These are phyloP conservation scores for Danio choprae DNA, from an alignment of 2,797 vertebrate genomes.

Conservation along the genomic window DNA sequence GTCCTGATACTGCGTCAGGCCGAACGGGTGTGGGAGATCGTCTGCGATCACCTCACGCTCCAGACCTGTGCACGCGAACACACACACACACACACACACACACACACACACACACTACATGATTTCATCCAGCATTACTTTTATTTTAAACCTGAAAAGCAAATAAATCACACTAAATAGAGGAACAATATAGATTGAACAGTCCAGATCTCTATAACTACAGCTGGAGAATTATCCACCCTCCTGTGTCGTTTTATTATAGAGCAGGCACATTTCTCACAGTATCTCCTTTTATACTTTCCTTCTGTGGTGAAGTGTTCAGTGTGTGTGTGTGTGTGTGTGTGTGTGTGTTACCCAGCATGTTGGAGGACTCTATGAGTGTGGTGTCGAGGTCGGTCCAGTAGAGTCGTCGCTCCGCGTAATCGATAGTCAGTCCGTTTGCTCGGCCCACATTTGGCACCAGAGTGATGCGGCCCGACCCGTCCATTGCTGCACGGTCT, in stretches of 20 bases:
- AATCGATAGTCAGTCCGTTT: slow-evolving; percentile 97
- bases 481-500: slow-evolving; percentile 96
- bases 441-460: slow-evolving; percentile 94
- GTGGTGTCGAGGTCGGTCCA: slow-evolving; percentile 98
- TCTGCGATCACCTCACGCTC: slow-evolving; percentile 97
- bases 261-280: too few relatives aligned
- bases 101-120: too few relatives aligned
- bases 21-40: slow-evolving; percentile 95
- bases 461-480: slow-evolving; percentile 88
- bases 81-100: not conserved
- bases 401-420: slow-evolving; percentile 93
- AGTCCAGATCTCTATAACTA: too few relatives aligned
- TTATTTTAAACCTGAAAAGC: not conserved
- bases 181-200: too few relatives aligned
- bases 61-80: slow-evolving; percentile 76
- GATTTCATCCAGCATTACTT: too few relatives aligned
- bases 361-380: slow-evolving; percentile 96
- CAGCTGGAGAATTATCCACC: too few relatives aligned
- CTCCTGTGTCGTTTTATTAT: too few relatives aligned
- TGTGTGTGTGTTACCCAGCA: slow-evolving; percentile 88
- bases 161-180: too few relatives aligned
- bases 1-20: slow-evolving; percentile 97
- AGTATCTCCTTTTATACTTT: too few relatives aligned
- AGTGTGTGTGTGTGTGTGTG: too few relatives aligned
- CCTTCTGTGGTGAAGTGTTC: too few relatives aligned